A percentile compares a stretch with the other conserved stretches of the same genome.
Evolutionary conservation across 2,797 vertebrate genomes (phyloP).

Genomic region (Parambassis ranga): DNA sequence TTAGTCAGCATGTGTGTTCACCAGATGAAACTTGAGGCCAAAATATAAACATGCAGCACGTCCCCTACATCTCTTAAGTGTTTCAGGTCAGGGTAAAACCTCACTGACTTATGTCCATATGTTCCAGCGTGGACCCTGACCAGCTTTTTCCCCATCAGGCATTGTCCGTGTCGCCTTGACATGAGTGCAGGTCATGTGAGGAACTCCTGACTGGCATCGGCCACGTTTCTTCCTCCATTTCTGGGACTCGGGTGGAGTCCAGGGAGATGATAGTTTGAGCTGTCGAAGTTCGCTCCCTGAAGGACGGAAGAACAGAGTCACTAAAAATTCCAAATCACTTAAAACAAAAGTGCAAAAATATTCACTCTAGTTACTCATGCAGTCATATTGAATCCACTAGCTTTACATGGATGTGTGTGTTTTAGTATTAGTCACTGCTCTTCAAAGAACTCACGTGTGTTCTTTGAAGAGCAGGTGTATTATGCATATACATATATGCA

Average conservation of each 20-base stretch:
- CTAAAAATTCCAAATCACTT: not conserved
- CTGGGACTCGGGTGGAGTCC: slow-evolving; percentile 46
- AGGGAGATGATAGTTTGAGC: slow-evolving; percentile 71
- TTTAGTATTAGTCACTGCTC: not conserved
- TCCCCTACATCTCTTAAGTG: not conserved
- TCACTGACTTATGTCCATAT: fast-evolving
- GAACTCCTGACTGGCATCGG: not conserved
- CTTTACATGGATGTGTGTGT: not conserved
- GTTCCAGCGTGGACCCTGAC: too few species aligned
- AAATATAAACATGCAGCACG: not conserved
- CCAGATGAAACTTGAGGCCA: not conserved
- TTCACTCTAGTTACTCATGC: not conserved
- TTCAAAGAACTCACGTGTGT: not conserved
- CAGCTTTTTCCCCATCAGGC: slow-evolving; percentile 3
- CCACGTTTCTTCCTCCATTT: slow-evolving; percentile 27
- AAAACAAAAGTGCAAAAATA: not conserved
- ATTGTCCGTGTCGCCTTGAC: not conserved
- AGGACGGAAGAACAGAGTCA: not conserved
- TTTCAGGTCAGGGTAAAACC: not conserved
- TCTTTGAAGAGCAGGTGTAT: too few species aligned
- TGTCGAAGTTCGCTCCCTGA: slow-evolving; percentile 74
- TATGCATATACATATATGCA: too few species aligned
- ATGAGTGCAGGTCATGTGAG: slow-evolving; percentile 30
- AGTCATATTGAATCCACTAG: not conserved
- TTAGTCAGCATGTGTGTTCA: not conserved